A percentile compares a stretch with the other conserved stretches of the same genome.
phyloP scores from a whole-genome alignment of 2,888 invertebrate genomes.

The Pseudococcus jackbeardsleyi region DNA sequence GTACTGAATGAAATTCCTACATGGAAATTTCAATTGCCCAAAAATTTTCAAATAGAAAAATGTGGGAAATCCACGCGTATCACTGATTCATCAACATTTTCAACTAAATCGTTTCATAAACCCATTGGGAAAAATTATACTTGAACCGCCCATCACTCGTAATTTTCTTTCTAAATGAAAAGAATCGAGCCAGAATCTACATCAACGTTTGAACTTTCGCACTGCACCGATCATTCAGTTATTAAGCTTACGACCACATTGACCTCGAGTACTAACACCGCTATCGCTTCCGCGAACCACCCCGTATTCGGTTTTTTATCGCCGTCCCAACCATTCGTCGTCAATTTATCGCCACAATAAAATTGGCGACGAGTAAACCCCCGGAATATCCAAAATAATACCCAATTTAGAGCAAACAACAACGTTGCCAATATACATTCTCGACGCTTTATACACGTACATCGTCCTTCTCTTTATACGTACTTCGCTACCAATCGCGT shows the following conservation, averaged over 20 bases:
- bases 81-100: no score
- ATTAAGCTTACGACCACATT: not conserved
- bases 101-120: no score
- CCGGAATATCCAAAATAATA: constrained; percentile 7
- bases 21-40: no score
- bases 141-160: no score
- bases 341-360: constrained; percentile 3
- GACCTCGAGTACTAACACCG: not conserved
- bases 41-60: no score
- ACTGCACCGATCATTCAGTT: not conserved
- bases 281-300: not conserved
- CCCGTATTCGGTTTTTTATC: not conserved
- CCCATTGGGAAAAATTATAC: no score
- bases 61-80: no score
- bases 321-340: not conserved
- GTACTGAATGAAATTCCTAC: no score
- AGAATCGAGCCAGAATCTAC: no score
- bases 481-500: not conserved
- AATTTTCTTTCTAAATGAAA: no score
- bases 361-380: constrained; percentile 2
- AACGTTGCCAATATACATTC: not conserved
- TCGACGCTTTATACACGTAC: not conserved
- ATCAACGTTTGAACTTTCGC: not conserved
- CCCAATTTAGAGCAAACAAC: constrained; percentile 30
- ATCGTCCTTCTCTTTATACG: not conserved